A percentile compares a stretch with the other conserved stretches of the same genome.
Evolutionary conservation across 2,797 vertebrate genomes (phyloP).

Genomic region (Xiphophorus birchmanni): DNA sequence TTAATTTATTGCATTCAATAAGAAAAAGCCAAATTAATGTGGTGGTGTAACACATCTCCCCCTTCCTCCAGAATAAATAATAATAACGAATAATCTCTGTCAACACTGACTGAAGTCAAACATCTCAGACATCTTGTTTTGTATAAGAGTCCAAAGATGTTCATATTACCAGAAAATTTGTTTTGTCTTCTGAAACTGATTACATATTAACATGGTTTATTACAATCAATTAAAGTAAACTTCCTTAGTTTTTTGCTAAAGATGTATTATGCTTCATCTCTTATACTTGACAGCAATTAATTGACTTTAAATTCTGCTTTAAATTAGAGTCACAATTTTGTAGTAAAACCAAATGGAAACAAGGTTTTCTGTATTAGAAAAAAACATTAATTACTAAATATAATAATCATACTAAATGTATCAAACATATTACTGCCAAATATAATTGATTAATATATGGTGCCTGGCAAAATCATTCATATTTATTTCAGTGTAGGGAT

Average conservation of each 20-base stretch:
- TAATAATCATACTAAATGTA: not conserved
- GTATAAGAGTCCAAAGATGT: not conserved
- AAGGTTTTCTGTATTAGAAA: not conserved
- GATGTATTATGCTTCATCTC: constrained; percentile 1
- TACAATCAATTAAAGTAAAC: constrained; percentile 2
- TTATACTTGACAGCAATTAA: constrained; percentile 14
- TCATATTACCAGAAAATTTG: not conserved
- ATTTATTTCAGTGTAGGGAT: not conserved
- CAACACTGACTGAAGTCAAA: not conserved
- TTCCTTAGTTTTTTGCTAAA: constrained; percentile 10
- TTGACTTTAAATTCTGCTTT: constrained; percentile 18
- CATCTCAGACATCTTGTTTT: not conserved
- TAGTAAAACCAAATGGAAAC: constrained; percentile 20
- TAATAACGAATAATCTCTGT: not conserved
- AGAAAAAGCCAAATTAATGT: constrained; percentile 2
- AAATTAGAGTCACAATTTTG: not conserved
- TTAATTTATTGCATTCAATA: not conserved
- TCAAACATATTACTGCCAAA: not conserved
- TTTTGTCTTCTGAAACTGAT: not conserved
- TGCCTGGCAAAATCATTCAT: not conserved
- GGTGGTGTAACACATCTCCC: not conserved
- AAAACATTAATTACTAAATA: not conserved
- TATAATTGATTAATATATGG: not conserved
- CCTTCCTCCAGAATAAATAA: not conserved
- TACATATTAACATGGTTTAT: not conserved